Conservation (phyloP, 2,113 vertebrate genomes). For the Phaetusa simplex region DNA sequence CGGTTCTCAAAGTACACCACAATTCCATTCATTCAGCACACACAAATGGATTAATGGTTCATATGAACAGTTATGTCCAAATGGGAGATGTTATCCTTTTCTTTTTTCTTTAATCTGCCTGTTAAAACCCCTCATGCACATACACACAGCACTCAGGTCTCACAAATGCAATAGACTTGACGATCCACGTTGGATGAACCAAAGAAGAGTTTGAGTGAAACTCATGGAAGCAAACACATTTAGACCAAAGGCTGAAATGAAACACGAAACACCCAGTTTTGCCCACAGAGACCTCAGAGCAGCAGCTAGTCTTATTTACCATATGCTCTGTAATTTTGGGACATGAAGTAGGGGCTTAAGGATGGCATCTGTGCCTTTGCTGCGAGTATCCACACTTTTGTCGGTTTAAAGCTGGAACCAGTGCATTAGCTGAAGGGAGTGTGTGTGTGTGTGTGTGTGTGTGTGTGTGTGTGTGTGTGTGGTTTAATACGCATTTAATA, state of each 20-base stretch:
- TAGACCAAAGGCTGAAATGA: constrained; percentile 22
- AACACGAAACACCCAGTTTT: not conserved
- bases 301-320: not conserved
- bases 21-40: not conserved
- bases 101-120: not conserved
- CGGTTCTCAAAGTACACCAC: not conserved
- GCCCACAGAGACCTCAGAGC: constrained; percentile 1
- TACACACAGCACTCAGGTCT: not conserved
- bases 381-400: not conserved
- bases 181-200: not conserved
- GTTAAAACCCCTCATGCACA: not conserved
- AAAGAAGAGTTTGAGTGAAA: constrained; percentile 29
- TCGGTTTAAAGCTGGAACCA: constrained; percentile 11
- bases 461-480: not conserved
- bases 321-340: not conserved
- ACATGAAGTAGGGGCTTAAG: not conserved
- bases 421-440: constrained; percentile 16
- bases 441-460: not conserved
- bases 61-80: not conserved
- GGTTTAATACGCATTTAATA: constrained; percentile 69
- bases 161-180: not conserved
- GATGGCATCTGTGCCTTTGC: not conserved
- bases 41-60: not conserved
- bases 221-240: constrained; percentile 21
- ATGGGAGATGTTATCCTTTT: not conserved